phyloP scores from a whole-genome alignment of 2,888 invertebrate species.

The Onthophagus sagittarius region DNA sequence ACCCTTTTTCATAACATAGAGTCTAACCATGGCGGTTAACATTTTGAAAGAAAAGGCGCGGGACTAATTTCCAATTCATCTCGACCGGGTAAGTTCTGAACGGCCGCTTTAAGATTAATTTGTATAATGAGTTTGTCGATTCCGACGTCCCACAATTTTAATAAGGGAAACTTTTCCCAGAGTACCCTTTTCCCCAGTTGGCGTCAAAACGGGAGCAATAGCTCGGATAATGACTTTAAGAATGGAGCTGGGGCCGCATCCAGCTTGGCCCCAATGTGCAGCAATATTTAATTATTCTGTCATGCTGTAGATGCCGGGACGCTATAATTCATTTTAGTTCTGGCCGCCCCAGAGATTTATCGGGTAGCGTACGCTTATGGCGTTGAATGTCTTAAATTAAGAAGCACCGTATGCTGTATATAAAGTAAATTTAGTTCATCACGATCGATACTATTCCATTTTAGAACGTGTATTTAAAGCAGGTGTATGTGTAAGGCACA shows the following conservation, averaged over 20 bases:
- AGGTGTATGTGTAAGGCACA: background rate
- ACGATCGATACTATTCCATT: background rate
- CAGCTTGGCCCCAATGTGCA: background rate
- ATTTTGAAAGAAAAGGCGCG: background rate
- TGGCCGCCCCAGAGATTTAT: slow-evolving; percentile 5
- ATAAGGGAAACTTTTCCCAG: slow-evolving; percentile 10
- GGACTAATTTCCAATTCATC: slow-evolving; percentile 1
- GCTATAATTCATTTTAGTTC: slow-evolving; percentile 5
- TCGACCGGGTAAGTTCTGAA: background rate
- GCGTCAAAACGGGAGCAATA: background rate
- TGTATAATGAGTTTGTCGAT: slow-evolving; percentile 8
- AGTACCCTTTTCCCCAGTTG: slow-evolving; percentile 4
- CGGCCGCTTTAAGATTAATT: slow-evolving; percentile 8
- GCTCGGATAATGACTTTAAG: slow-evolving; percentile 5
- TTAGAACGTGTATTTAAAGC: background rate
- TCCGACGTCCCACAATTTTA: slow-evolving; percentile 3
- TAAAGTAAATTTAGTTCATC: background rate
- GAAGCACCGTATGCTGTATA: background rate
- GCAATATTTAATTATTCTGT: slow-evolving; percentile 24
- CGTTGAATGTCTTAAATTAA: slow-evolving; percentile 1
- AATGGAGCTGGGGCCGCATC: slow-evolving; percentile 5
- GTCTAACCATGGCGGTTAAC: background rate
- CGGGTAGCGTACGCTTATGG: background rate
- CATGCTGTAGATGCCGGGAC: slow-evolving; percentile 9
- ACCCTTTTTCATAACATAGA: background rate